phyloP scores from a whole-genome alignment of 2,113 vertebrate genomes.

The Coryphaenoides rupestris region DNA sequence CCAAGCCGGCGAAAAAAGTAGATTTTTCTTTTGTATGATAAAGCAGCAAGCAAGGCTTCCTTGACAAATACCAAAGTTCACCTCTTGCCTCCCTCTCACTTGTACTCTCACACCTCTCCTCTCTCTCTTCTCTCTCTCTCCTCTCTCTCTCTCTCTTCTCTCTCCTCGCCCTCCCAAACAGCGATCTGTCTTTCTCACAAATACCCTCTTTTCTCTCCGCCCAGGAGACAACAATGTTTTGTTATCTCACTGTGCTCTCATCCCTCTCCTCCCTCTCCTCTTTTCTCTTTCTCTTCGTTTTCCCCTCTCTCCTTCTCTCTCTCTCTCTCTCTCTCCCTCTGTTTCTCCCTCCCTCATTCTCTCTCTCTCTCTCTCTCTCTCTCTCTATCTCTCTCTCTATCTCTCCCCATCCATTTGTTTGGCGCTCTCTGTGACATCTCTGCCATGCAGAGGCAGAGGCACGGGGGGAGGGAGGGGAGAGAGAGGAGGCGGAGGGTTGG shows the following conservation, averaged over 20 bases:
- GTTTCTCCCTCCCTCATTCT: slow-evolving; percentile 25
- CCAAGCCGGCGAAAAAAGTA: no score
- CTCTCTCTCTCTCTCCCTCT: slow-evolving; percentile 3
- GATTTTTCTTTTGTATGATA: no score
- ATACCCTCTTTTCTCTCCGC: slow-evolving; percentile 36
- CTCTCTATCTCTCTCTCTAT: slow-evolving; percentile 16
- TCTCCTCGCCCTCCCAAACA: slow-evolving; percentile 27
- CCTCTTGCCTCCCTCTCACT: slow-evolving; percentile 29
- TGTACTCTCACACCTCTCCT: no score
- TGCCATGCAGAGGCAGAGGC: slow-evolving; percentile 66
- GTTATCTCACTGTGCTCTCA: no score
- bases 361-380: slow-evolving; percentile 37
- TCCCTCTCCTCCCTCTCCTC: slow-evolving; percentile 42
- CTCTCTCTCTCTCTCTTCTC: background rate
- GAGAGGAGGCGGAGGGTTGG: background rate
- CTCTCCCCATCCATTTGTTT: slow-evolving; percentile 53
- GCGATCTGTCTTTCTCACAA: slow-evolving; percentile 63
- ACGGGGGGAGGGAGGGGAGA: slow-evolving; percentile 1
- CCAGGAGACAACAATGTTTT: slow-evolving; percentile 58
- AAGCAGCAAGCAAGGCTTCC: slow-evolving; percentile 10
- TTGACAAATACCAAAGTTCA: slow-evolving; percentile 52
- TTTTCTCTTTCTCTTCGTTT: background rate
- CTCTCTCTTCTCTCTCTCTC: no score
- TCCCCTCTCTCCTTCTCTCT: slow-evolving; percentile 41
- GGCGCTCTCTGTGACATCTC: slow-evolving; percentile 75